Conservation (phyloP, 1,140 invertebrate genomes). For the Zaprionus ornatus region DNA sequence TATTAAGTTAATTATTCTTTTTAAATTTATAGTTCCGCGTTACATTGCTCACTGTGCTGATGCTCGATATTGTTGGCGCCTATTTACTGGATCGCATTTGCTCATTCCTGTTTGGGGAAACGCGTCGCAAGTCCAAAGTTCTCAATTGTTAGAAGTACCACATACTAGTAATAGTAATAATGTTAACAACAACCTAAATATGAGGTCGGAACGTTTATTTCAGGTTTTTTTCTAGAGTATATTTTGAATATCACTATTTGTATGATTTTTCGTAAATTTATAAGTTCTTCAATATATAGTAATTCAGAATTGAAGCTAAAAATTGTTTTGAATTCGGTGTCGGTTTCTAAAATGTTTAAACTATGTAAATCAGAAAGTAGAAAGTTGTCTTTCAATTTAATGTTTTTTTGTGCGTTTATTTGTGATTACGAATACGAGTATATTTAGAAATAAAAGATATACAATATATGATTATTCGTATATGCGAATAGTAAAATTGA, state of each 20-base stretch:
- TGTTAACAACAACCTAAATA: neutral
- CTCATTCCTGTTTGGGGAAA: constrained; percentile 93
- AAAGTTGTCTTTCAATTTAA: constrained; percentile 28
- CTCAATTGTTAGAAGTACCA: constrained; percentile 58
- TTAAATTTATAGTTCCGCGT: constrained; percentile 91
- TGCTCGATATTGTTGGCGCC: constrained; percentile 92
- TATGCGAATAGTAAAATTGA: constrained; percentile 66
- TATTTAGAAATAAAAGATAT: constrained; percentile 31
- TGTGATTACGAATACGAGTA: constrained; percentile 12
- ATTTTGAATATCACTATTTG: neutral
- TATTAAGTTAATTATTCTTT: neutral
- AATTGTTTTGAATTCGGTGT: constrained; percentile 35
- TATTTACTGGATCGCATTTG: constrained; percentile 93
- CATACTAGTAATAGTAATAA: constrained; percentile 2
- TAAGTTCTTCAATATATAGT: constrained; percentile 1
- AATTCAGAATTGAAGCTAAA: constrained; percentile 14
- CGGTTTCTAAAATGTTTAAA: constrained; percentile 58
- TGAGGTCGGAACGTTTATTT: neutral
- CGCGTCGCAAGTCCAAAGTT: constrained; percentile 73
- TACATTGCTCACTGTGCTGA: constrained; percentile 90
- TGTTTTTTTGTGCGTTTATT: constrained; percentile 32
- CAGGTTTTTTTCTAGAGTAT: neutral
- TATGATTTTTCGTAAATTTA: constrained; percentile 6
- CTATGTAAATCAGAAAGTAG: constrained; percentile 17
- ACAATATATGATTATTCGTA: neutral